A percentile compares a stretch with the other conserved stretches of the same genome.
Conservation (phyloP, 2,888 invertebrate genomes). For the Pseudococcus longispinus region DNA sequence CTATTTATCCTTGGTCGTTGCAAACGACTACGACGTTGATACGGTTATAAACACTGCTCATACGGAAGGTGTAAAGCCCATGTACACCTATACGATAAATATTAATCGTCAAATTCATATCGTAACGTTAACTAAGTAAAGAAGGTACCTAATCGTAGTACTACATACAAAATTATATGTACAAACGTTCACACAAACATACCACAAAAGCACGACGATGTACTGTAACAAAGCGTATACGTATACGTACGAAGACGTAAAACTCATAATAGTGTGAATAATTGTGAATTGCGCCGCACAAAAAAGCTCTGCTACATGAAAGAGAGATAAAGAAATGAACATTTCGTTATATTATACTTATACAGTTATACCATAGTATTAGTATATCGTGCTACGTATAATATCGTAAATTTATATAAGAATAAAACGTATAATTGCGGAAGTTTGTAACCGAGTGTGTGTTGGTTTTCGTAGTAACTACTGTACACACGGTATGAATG, state of each 20-base stretch:
- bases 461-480: not conserved
- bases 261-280: not conserved
- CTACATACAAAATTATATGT: not conserved
- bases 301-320: not conserved
- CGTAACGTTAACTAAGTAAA: not conserved
- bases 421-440: slow-evolving; percentile 41
- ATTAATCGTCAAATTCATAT: not conserved
- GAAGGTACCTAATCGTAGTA: not conserved
- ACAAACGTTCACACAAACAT: not conserved
- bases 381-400: not conserved
- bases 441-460: not conserved
- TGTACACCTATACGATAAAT: not conserved
- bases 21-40: not conserved
- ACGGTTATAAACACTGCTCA: not conserved
- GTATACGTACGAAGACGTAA: not conserved
- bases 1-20: not conserved
- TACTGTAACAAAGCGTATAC: not conserved
- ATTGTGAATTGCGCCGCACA: slow-evolving; percentile 23
- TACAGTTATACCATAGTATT: not conserved
- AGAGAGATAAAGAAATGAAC: slow-evolving; percentile 5
- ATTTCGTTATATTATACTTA: not conserved
- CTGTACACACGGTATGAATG: not conserved
- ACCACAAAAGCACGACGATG: not conserved
- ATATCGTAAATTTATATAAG: slow-evolving; percentile 29
- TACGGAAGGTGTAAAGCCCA: not conserved